Base-by-base conservation (phyloP, 2,888 invertebrate species). In the Cabera pusaria region DNA sequence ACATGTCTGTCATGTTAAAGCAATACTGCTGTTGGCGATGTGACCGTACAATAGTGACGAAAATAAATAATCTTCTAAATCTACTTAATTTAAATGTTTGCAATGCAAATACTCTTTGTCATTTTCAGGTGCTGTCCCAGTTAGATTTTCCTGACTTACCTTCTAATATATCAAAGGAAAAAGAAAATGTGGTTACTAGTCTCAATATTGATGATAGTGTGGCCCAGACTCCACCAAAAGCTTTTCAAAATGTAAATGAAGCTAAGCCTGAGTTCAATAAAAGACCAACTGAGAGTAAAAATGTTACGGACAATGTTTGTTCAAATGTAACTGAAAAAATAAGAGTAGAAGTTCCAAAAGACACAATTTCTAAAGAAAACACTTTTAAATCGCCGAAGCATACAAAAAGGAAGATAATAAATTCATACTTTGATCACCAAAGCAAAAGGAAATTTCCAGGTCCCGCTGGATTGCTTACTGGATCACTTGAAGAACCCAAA, bases 391-490 rank as follows among this genome's bases (percentile, higher is more conserved):
- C 76, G 20, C 72, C 74, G 5, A 82, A 80, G 45, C 74, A 82
- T 32, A 64, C 60, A 16, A 88, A 86, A 55, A 63, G 85, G 47
- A 85, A 80, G 67, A 75, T 86, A 3, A 78, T 88, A 9, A 68
- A 77, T 55, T 75, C 78, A 14, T 73, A 76, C 52, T 88, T 88
- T 55, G 72, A 85, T 59, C 73, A 77, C 22, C 77, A 75, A 50
- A 79, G 58, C 25, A 86, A 88, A 56, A 71, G 88, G 49, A 88
- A 87, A 44, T 88, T 88, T 44, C 88, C 88, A 6, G 88, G 88
- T 0, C 88, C 88, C 8, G 88, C 88, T 23, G 88, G 88, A 0
- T 52, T 88, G 6, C 59, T 88, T n/a, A 72, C 70, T 35, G 75
- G 78, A 10, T 67, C 54, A 6, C 58, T 84, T 36, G 66, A 75